Percentiles rank a stretch among this genome's conserved stretches.
Conservation (phyloP, 2,113 vertebrate genomes). For the Oenanthe oenanthe region DNA sequence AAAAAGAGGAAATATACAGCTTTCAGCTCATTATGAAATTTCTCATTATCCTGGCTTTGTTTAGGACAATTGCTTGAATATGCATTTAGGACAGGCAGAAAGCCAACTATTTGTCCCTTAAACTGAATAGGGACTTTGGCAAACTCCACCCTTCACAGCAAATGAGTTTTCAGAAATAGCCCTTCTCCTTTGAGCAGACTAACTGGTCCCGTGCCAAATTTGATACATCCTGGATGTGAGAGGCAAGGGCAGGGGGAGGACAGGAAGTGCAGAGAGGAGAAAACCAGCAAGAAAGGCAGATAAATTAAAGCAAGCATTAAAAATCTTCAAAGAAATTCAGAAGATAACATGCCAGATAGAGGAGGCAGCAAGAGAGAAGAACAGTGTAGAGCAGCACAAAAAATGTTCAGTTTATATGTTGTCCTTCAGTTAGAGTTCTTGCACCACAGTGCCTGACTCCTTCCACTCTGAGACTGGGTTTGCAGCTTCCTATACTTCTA, state of each 20-base stretch:
- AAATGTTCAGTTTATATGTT: background rate
- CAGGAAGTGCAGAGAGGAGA: background rate
- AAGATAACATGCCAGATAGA: background rate
- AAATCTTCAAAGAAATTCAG: background rate
- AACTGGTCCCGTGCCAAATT: background rate
- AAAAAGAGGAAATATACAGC: background rate
- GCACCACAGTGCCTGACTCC: background rate
- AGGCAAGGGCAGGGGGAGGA: background rate
- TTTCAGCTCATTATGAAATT: background rate
- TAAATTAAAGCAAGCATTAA: background rate
- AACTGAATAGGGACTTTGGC: conserved; percentile 4
- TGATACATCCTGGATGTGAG: background rate
- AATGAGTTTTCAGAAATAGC: conserved; percentile 1
- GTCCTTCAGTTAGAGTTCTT: background rate
- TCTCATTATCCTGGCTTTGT: background rate
- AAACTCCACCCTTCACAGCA: background rate
- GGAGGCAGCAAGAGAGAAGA: background rate
- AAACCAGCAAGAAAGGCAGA: background rate
- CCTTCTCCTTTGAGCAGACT: background rate
- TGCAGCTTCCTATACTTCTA: background rate
- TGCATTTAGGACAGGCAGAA: background rate
- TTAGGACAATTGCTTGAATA: background rate
- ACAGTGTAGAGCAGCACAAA: background rate
- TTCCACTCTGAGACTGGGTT: background rate
- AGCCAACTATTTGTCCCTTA: background rate